phyloP scores from a whole-genome alignment of 2,888 invertebrate genomes.

The Ormyrus rosae region DNA sequence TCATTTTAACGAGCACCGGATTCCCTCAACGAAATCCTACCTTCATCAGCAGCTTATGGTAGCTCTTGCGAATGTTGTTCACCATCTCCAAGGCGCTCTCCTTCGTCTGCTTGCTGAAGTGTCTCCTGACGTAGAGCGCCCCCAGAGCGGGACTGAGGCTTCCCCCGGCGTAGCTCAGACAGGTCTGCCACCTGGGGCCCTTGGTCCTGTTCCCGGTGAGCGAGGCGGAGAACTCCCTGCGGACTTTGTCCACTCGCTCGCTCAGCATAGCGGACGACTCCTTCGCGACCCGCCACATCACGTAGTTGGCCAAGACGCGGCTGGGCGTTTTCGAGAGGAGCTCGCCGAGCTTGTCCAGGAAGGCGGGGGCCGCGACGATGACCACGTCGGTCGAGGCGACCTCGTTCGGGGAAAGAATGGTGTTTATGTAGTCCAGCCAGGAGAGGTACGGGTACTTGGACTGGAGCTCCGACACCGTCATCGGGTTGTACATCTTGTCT shows the following conservation, averaged over 20 bases:
- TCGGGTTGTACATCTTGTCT: constrained; percentile 90
- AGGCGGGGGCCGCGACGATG: constrained; percentile 86
- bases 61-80: constrained; percentile 87
- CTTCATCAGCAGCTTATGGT: constrained; percentile 85
- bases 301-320: constrained; percentile 78
- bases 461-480: constrained; percentile 86
- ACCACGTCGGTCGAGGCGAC: constrained; percentile 84
- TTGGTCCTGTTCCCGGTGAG: constrained; percentile 72
- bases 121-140: constrained; percentile 89
- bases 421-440: constrained; percentile 89
- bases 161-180: constrained; percentile 79
- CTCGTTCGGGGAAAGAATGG: constrained; percentile 81
- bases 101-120: constrained; percentile 90
- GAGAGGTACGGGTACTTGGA: constrained; percentile 84
- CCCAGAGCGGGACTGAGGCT: constrained; percentile 87
- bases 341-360: constrained; percentile 41
- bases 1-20: no score
- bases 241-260: constrained; percentile 69
- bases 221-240: constrained; percentile 71
- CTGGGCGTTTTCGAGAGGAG: constrained; percentile 43
- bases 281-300: constrained; percentile 77
- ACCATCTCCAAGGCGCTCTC: constrained; percentile 92
- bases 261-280: constrained; percentile 71
- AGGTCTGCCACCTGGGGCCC: constrained; percentile 70
- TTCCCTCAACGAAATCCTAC: constrained; percentile 63